Evolutionary conservation across 2,888 invertebrate genomes (phyloP).

Genomic region (Tolmerus cingulatus): DNA sequence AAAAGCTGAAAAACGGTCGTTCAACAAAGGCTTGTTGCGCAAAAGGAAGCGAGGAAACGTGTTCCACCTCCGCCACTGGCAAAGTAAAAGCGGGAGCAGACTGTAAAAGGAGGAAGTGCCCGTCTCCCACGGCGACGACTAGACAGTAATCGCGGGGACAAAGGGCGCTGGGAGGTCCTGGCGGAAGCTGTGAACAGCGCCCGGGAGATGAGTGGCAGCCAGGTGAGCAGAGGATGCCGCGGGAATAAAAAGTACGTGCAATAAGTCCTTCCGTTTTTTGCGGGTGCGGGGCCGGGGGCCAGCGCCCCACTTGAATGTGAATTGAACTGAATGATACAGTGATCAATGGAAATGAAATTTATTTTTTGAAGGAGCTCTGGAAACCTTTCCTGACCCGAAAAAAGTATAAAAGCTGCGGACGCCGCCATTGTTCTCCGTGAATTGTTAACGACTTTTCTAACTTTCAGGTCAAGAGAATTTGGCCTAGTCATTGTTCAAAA

Average conservation of each 20-base stretch:
- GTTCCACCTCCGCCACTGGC: not conserved
- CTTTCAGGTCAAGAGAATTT: slow-evolving; percentile 35
- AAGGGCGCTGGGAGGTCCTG: not conserved
- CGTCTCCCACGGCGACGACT: slow-evolving; percentile 16
- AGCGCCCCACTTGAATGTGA: slow-evolving; percentile 5
- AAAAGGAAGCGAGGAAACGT: not conserved
- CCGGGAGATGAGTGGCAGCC: not conserved
- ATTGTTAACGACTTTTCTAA: slow-evolving; percentile 35
- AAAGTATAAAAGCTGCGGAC: not conserved
- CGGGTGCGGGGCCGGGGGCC: not conserved
- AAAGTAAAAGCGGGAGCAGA: not conserved
- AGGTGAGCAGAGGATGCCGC: slow-evolving; percentile 12
- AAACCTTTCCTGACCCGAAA: slow-evolving; percentile 11
- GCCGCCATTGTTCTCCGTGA: slow-evolving; percentile 19
- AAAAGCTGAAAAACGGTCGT: slow-evolving; percentile 32
- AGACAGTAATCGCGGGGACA: slow-evolving; percentile 22
- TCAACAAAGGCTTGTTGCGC: slow-evolving; percentile 10
- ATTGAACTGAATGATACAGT: slow-evolving; percentile 19
- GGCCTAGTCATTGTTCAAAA: slow-evolving; percentile 39
- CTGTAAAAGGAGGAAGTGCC: not conserved
- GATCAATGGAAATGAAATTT: slow-evolving; percentile 19
- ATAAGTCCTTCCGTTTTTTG: not conserved
- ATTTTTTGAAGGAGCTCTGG: not conserved
- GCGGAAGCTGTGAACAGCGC: not conserved
- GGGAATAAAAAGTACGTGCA: slow-evolving; percentile 6